Percentiles rank a stretch among this genome's conserved stretches.
phyloP scores from a whole-genome alignment of 2,797 vertebrate genomes.

The Taeniopygia guttata region DNA sequence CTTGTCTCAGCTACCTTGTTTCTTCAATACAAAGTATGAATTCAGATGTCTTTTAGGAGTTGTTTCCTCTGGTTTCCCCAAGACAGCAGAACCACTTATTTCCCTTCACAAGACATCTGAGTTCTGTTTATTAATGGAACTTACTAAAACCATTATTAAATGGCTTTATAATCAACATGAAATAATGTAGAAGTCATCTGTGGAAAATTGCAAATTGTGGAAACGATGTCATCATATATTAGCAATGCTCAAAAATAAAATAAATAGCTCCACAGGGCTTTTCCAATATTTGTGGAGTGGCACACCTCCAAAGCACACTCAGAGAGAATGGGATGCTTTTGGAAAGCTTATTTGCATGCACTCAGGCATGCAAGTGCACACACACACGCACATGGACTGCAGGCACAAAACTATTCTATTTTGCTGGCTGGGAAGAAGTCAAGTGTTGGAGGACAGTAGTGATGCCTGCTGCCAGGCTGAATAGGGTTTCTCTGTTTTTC shows the following conservation, averaged over 20 bases:
- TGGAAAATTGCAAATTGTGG: slow-evolving; percentile 30
- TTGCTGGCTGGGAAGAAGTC: slow-evolving; percentile 12
- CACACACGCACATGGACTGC: background rate
- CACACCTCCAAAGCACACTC: slow-evolving; percentile 46
- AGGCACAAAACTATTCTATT: slow-evolving; percentile 6
- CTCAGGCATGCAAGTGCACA: background rate
- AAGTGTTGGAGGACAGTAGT: background rate
- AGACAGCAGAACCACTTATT: background rate
- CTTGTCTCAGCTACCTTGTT: background rate
- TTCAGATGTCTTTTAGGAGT: background rate
- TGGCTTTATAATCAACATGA: slow-evolving; percentile 2
- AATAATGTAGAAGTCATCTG: slow-evolving; percentile 28
- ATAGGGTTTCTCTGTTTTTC: background rate
- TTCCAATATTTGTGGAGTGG: slow-evolving; percentile 57
- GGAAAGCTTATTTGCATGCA: slow-evolving; percentile 26
- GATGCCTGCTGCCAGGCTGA: background rate
- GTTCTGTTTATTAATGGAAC: background rate
- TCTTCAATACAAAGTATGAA: background rate
- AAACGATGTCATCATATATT: slow-evolving; percentile 17
- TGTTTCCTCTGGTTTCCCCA: background rate
- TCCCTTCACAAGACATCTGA: background rate
- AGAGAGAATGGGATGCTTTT: slow-evolving; percentile 35
- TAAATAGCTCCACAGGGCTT: slow-evolving; percentile 33
- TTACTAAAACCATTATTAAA: slow-evolving; percentile 25
- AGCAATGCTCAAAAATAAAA: slow-evolving; percentile 48